Evolutionary conservation across 2,113 vertebrate species (phyloP).

Genomic region (Azemiops feae): DNA sequence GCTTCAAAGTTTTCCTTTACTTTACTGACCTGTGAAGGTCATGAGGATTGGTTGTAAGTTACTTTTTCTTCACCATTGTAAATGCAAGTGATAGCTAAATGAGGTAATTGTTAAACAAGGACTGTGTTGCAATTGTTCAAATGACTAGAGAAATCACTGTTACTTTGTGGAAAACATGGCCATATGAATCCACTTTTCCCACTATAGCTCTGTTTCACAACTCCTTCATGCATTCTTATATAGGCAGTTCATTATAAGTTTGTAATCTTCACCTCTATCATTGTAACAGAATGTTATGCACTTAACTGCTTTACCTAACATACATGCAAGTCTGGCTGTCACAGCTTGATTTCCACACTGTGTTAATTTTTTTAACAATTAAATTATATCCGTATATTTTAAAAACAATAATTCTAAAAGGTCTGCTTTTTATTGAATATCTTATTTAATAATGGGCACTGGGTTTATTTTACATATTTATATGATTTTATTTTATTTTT

Average conservation of each 20-base stretch:
- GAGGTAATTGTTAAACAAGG: background rate
- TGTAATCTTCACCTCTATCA: constrained; percentile 71
- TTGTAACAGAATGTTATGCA: constrained; percentile 69
- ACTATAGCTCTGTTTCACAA: constrained; percentile 59
- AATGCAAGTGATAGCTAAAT: background rate
- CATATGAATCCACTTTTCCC: constrained; percentile 37
- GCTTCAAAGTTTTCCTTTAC: background rate
- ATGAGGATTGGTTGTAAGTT: background rate
- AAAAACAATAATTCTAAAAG: constrained; percentile 72
- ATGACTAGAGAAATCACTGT: background rate
- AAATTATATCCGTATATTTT: constrained; percentile 75
- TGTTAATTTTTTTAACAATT: constrained; percentile 73
- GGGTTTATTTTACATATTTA: constrained; percentile 80
- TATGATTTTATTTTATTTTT: constrained; percentile 81
- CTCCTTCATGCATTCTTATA: constrained; percentile 69
- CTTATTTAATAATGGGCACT: constrained; percentile 78
- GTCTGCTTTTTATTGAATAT: constrained; percentile 75
- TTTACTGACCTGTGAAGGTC: background rate
- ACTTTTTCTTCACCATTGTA: background rate
- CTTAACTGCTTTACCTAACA: constrained; percentile 69
- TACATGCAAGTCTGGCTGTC: constrained; percentile 69
- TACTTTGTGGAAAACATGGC: constrained; percentile 27
- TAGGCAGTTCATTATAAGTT: constrained; percentile 67
- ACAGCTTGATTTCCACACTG: constrained; percentile 68
- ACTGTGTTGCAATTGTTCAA: background rate